Base-by-base conservation (phyloP, 2,113 vertebrate genomes). In the Ovis canadensis region DNA sequence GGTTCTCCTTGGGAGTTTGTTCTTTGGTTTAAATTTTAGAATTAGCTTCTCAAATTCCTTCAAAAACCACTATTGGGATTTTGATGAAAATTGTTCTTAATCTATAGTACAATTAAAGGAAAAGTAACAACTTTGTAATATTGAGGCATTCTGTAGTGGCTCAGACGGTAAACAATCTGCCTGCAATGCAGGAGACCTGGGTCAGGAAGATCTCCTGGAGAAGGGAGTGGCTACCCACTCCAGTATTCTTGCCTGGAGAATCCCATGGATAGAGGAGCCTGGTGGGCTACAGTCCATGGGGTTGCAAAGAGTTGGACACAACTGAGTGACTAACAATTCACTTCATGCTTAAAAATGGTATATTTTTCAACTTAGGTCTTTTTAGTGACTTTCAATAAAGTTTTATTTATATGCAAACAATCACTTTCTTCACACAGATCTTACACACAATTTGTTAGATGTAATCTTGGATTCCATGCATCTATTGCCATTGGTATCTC, bases 21-120 rank as follows among this genome's bases (percentile, higher is more conserved):
- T 80, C 33, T 94, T 96, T 91, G 27, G 29, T 78, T 94, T 88
- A 90, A 91, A 62, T 95, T 54, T 83, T 91, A 94, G 17, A 95
- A 81, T 82, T 90, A 88, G 10, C 14, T 64, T 81, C 2, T 87
- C 71, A 86, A 94, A 43, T 89, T 81, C 36, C n/a, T 92, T 87
- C 57, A 95, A 94, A 92, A 43, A 90, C 16, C 10, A 9, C 15
- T 86, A 50, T 40, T 36, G 33, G 6, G 40, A 71, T 95, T 95
- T 86, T 82, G 43, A 43, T 14, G 33, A 90, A 94, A 59, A 33
- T 50, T 93, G 4, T 4, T 27, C 17, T 89, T 52, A 62, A 80
- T 77, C 43, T 93, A 40, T 54, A 80, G 55, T 83, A 82, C 78
- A 97, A 74, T 60, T 93, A 87, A 92, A 14, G 25, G 27, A 89